Base-by-base conservation (phyloP, 2,888 invertebrate genomes). In the Pterobdella sp. region DNA sequence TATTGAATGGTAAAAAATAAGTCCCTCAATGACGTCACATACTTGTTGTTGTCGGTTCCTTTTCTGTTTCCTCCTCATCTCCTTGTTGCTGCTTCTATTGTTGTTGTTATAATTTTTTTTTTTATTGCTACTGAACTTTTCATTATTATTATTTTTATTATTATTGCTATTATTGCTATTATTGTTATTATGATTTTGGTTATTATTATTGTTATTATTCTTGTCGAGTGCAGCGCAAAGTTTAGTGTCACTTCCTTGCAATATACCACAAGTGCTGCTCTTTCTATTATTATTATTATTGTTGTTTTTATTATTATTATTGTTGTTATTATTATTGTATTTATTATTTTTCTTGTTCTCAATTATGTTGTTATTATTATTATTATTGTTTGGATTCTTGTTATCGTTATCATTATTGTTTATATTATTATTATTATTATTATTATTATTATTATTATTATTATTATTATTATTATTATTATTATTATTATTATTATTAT, bases 21-120 rank as follows among this genome's bases (percentile, higher is more conserved):
- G 75, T 56, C 74, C 72, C 29, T 74, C 65, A 0, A 74, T 75
- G 34, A 75, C 68, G 72, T 49, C 72, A 64, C 74, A 74, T 56
- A 74, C 75, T n/a, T 67, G 67, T 42, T 42, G 42, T 7, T 42
- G 42, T 42, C 42, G 7, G 7, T 42, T 42, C 42, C 42, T 42
- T 42, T 42, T 42, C 42, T 42, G 42, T 18, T 42, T 42, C 18
- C 42, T 42, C 10, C 42, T 7, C 18, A 42, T 18, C 42, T 42
- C 42, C 18, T 14, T 18, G 42, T 42, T 42, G 42, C 18, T 42
- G 42, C 18, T 42, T 42, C 18, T 42, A 18, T 42, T 42, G 42
- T 42, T 42, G 42, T 7, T 42, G 42, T 7, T 42, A 18, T 42
- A 42, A 18, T 42, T 42, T 7, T 7, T 42, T 7, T 42, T 42